Evolutionary conservation across 2,113 vertebrate genomes (phyloP), one percentile per base, ranked within the genome.

Genomic region (Athene cunicularia): DNA sequence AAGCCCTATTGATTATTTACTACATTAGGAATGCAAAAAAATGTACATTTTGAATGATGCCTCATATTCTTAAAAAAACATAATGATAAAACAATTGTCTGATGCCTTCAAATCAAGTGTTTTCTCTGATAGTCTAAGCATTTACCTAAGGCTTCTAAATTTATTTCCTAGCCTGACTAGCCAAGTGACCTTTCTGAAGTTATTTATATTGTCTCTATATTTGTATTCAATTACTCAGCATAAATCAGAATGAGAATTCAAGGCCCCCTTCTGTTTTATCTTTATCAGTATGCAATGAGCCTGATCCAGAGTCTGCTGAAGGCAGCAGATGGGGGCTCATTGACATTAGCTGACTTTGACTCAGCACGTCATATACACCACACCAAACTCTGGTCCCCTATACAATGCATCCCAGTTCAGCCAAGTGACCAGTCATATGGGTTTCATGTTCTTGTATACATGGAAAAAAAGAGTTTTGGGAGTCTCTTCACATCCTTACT

Each of bases 191-290:
- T 96, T 88, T 96, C 79, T 85, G 50, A 86, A 92, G 82, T 95
- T 96, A 93, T 96, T 97, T 96, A 93, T 95, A 88, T 95, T 93
- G 94, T 89, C 63, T 94, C 93, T 96, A 83, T 83, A 74, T 94
- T 96, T 96, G 92, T 91, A 97, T 95, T 95, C 93, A 91, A 73
- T 91, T 96, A 95, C 94, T 97, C 93, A 91, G 86, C 95, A 89
- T 96, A 97, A 96, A 94, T 96, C 88, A 97, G 93, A 91, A 94
- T 91, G 91, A 94, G 91, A 96, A 95, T 94, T 92, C 92, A 94
- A 95, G 86, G 64, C 94, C 15, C 58, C 8, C n/a, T 94, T 95
- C 67, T 88, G 16, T 58, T 95, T 96, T 63, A 70, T 87, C 92
- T 95, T 94, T 95, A 94, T 95, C 86, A 89, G 91, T 85, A 92